Evolutionary conservation across 2,797 vertebrate genomes (phyloP).

Genomic region (Brachymystax lenok): DNA sequence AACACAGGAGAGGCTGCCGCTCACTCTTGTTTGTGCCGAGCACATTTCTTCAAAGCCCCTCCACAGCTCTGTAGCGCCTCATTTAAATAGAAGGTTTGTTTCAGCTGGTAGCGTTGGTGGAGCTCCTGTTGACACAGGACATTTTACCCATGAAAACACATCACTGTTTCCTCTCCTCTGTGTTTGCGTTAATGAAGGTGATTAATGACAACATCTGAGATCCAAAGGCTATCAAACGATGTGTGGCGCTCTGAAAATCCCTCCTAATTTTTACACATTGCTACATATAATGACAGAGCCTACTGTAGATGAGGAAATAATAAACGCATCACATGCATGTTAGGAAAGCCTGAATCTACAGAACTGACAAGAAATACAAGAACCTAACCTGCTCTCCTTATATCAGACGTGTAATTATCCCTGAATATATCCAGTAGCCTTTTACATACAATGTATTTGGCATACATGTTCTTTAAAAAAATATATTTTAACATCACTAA

Average conservation of each 20-base stretch:
- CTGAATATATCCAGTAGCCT: neutral
- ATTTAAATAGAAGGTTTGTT: conserved; percentile 80
- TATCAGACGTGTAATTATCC: conserved; percentile 31
- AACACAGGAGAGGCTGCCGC: conserved; percentile 78
- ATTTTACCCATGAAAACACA: conserved; percentile 69
- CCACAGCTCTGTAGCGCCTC: conserved; percentile 72
- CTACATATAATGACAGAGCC: conserved; percentile 39
- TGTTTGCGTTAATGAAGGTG: conserved; percentile 61
- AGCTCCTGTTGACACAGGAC: conserved; percentile 80
- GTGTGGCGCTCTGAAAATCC: conserved; percentile 66
- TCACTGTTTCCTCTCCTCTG: conserved; percentile 55
- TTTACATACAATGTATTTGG: neutral
- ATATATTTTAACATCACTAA: conserved; percentile 1
- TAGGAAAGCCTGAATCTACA: conserved; percentile 39
- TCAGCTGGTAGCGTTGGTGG: conserved; percentile 47
- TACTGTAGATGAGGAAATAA: conserved; percentile 23
- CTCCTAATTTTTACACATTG: conserved; percentile 72
- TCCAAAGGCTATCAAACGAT: conserved; percentile 69
- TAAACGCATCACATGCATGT: conserved; percentile 46
- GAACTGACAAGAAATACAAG: conserved; percentile 6
- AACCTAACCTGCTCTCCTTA: neutral
- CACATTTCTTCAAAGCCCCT: conserved; percentile 78
- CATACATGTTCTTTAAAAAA: too few species aligned
- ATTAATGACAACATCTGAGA: conserved; percentile 78
- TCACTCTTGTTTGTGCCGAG: conserved; percentile 78